phyloP scores from a whole-genome alignment of 37 sponge, comb jelly and placozoan species.

The Chondrilla cf. caribensis region DNA sequence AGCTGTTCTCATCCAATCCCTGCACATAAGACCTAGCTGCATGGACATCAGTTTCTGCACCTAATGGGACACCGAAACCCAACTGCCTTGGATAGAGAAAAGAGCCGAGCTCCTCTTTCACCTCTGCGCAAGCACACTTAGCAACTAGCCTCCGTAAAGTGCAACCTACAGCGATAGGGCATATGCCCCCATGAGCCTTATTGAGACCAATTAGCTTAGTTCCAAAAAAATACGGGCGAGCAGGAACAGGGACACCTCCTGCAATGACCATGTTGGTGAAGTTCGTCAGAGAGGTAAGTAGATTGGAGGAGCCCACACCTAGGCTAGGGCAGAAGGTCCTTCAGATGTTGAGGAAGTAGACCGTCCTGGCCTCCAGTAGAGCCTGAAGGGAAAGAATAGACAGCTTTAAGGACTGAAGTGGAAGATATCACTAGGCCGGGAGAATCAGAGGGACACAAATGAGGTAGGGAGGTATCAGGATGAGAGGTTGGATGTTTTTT shows the following conservation, averaged over 20 bases:
- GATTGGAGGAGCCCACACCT: background rate
- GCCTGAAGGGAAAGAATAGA: background rate
- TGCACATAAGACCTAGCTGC: background rate
- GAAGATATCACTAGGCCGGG: background rate
- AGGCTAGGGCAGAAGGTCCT: background rate
- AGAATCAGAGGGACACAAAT: background rate
- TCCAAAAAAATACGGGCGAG: background rate
- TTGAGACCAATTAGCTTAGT: background rate
- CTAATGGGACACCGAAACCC: background rate
- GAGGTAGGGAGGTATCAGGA: background rate
- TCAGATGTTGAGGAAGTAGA: background rate
- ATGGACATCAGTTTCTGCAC: background rate
- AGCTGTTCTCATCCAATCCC: background rate
- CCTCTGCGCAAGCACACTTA: background rate
- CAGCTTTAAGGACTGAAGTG: background rate
- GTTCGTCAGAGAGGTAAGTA: background rate
- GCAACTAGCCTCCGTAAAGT: background rate
- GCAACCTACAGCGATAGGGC: constrained; percentile 8
- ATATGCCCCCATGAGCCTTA: background rate
- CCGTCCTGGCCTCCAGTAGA: background rate
- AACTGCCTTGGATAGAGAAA: background rate
- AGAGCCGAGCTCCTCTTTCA: background rate
- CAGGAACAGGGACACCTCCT: background rate
- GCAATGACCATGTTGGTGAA: background rate
- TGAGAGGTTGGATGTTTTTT: background rate